Evolutionary conservation across 2,797 vertebrate genomes (phyloP).

Genomic region (Pelochelys cantorii): DNA sequence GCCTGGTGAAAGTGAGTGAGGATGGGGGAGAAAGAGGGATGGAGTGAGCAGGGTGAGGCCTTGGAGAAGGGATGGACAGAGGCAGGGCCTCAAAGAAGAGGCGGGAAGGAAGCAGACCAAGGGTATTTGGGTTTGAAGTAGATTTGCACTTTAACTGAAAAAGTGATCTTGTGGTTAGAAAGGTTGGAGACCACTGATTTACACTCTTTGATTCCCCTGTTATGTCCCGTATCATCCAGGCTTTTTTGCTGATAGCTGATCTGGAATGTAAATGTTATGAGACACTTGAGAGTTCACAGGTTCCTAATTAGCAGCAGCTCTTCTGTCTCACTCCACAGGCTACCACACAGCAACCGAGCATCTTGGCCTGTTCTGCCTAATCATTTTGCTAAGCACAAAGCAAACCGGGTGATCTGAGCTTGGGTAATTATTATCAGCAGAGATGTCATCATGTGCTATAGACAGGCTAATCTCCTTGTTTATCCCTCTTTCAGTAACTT

Average conservation of each 20-base stretch:
- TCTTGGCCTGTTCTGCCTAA: not conserved
- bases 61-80: too few species aligned
- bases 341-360: not conserved
- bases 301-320: not conserved
- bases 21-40: too few species aligned
- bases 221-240: not conserved
- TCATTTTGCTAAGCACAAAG: not conserved
- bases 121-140: too few species aligned
- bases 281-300: not conserved
- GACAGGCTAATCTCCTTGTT: not conserved
- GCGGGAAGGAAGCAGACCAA: too few species aligned
- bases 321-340: not conserved
- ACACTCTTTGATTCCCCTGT: not conserved
- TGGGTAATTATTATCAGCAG: not conserved
- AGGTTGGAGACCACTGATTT: not conserved
- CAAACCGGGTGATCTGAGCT: not conserved
- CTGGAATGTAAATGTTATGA: not conserved
- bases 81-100: too few species aligned
- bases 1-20: too few species aligned
- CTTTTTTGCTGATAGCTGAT: not conserved
- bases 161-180: too few species aligned
- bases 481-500: not conserved
- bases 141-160: too few species aligned
- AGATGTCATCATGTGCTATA: not conserved
- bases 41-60: too few species aligned